A percentile compares a stretch with the other conserved stretches of the same genome.
phyloP scores from a whole-genome alignment of 23 tunicate species.

The Clavelina lepadiformis region DNA sequence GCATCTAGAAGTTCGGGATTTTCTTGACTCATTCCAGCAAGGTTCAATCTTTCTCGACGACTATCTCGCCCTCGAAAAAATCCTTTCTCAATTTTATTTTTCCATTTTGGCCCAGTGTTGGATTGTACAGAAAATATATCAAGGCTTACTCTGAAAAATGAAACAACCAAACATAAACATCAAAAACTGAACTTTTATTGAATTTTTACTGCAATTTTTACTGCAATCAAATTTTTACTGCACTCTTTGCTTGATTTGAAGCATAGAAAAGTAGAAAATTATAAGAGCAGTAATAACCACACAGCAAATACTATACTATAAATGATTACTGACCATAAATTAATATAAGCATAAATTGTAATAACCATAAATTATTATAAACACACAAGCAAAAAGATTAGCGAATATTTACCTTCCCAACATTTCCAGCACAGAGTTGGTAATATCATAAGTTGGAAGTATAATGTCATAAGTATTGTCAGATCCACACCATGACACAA shows the following conservation, averaged over 20 bases:
- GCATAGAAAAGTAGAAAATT: too few species aligned
- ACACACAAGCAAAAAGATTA: too few species aligned
- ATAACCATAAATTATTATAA: too few species aligned
- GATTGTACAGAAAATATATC: conserved; percentile 88
- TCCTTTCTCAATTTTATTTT: conserved; percentile 62
- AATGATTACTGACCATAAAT: too few species aligned
- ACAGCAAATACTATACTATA: too few species aligned
- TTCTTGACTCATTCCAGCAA: conserved; percentile 74
- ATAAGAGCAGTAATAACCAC: too few species aligned
- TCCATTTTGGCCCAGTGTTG: conserved; percentile 90
- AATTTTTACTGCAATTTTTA: neutral
- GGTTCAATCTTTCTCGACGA: conserved; percentile 78
- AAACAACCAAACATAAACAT: neutral
- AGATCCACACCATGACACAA: conserved; percentile 98
- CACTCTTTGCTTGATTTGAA: too few species aligned
- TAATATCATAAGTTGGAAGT: conserved; percentile 91
- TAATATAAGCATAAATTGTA: too few species aligned
- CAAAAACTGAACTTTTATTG: neutral
- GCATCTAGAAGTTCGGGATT: conserved; percentile 82
- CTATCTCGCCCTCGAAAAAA: conserved; percentile 98
- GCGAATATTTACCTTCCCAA: conserved; percentile 72
- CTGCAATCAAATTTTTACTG: too few species aligned
- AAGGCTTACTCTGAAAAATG: conserved; percentile 55
- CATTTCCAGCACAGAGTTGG: conserved; percentile 74
- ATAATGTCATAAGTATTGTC: conserved; percentile 65